Base-by-base conservation (phyloP, 2,113 vertebrate species). In the Vanacampus margaritifer region DNA sequence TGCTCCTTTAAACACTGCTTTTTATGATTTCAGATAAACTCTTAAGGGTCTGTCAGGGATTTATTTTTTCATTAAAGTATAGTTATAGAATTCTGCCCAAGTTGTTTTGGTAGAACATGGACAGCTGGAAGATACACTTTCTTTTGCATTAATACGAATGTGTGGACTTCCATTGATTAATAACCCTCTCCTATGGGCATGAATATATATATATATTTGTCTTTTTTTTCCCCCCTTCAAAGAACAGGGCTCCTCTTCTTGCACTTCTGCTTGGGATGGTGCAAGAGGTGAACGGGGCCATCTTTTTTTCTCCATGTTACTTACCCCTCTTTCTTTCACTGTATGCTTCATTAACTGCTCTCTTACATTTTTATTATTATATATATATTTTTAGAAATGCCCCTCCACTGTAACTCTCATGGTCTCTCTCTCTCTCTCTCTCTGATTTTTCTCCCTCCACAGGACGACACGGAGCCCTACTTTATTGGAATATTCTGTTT, bases 401-500 rank as follows among this genome's bases (percentile, higher is more conserved):
- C 69, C 61, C 65, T 28, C 62, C 51, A 32, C 60, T 67, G 68
- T 67, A 51, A 35, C 58, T 73, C 79, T 78, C 69, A 68, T 71
- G 53, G 61, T 54, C 24, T 24, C 51, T 21, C 63, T 66, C 71
- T 74, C 69, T 74, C 64, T 74, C 73, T 89, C 69, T 82, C 66
- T 72, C 57, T 19, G 64, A 48, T 65, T 72, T 41, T 74, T 73
- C 74, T 89, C 70, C 83, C 65, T 71, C 79, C 82, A 2, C 82
- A 99, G 97, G 97, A 99, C 0, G 95, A 98, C 90, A 99, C 97
- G 0, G 97, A 99, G 87, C 96, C 96, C 35, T 99, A 99, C 85
- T 99, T 99, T 92, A 99, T 99, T 86, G 97, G 96, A 89, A 98
- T 99, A 92, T 99, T 99, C 90, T 99, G 97, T 91, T 98, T 99